Conservation (phyloP, 2,888 invertebrate genomes). For the Pollenia labialis region DNA sequence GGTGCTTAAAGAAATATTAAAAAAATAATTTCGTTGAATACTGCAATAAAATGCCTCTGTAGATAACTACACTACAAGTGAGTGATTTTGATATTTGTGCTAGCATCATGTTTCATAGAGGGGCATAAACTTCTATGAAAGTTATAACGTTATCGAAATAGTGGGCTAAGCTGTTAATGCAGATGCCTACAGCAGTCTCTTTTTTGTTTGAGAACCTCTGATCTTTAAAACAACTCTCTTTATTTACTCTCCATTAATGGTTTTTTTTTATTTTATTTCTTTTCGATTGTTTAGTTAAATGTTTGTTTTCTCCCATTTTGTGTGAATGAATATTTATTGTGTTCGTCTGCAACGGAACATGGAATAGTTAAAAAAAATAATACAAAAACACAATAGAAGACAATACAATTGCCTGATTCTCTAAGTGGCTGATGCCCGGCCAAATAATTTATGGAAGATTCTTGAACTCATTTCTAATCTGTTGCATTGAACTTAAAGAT, state of each 20-base stretch:
- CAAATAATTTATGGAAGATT: slow-evolving; percentile 63
- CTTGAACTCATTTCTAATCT: slow-evolving; percentile 70
- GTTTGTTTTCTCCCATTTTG: slow-evolving; percentile 26
- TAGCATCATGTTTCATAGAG: too few relatives aligned
- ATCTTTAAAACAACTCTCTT: not conserved
- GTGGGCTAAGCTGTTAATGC: too few relatives aligned
- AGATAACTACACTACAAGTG: too few relatives aligned
- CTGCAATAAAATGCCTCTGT: too few relatives aligned
- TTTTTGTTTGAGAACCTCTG: slow-evolving; percentile 36
- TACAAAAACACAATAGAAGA: slow-evolving; percentile 28
- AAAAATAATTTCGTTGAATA: too few relatives aligned
- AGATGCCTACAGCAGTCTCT: too few relatives aligned
- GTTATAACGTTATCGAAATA: too few relatives aligned
- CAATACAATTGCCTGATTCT: slow-evolving; percentile 49
- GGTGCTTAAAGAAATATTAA: too few relatives aligned
- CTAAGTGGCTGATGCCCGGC: slow-evolving; percentile 47
- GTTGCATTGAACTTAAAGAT: slow-evolving; percentile 63
- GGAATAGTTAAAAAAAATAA: not conserved
- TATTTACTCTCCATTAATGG: slow-evolving; percentile 14
- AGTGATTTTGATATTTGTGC: too few relatives aligned
- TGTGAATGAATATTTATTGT: slow-evolving; percentile 54
- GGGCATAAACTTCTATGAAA: too few relatives aligned
- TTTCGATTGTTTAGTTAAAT: slow-evolving; percentile 25
- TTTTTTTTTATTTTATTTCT: slow-evolving; percentile 1
- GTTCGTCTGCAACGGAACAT: slow-evolving; percentile 32